phyloP scores from a whole-genome alignment of 2,113 vertebrate genomes.

The Ailurus styani region DNA sequence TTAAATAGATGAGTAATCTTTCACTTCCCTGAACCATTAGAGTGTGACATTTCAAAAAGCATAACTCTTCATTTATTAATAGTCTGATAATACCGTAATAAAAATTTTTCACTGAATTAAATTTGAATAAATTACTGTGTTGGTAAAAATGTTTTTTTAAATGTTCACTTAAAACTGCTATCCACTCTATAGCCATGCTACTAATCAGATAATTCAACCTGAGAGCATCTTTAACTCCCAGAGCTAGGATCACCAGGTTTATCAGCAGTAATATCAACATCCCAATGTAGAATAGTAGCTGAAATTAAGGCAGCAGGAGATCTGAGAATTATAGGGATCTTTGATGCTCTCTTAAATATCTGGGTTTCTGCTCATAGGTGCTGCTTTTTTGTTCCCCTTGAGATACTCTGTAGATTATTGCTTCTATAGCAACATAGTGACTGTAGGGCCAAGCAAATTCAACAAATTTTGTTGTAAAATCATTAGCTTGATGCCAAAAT shows the following conservation, averaged over 20 bases:
- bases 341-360: background rate
- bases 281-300: background rate
- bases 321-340: background rate
- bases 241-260: background rate
- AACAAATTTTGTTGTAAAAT: background rate
- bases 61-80: background rate
- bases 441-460: background rate
- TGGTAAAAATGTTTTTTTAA: background rate
- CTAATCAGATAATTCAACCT: background rate
- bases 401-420: background rate
- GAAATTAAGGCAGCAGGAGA: slow-evolving; percentile 5
- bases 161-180: background rate
- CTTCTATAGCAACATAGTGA: background rate
- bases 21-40: background rate
- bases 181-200: background rate
- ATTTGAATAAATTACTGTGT: slow-evolving; percentile 20
- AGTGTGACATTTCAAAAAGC: background rate
- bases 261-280: background rate
- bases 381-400: background rate
- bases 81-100: background rate
- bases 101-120: slow-evolving; percentile 4
- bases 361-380: background rate
- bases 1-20: background rate
- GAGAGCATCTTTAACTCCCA: background rate
- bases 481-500: background rate